A percentile compares a stretch with the other conserved stretches of the same genome.
Evolutionary conservation across 2,888 invertebrate species (phyloP).

Genomic region (Macaria liturata): DNA sequence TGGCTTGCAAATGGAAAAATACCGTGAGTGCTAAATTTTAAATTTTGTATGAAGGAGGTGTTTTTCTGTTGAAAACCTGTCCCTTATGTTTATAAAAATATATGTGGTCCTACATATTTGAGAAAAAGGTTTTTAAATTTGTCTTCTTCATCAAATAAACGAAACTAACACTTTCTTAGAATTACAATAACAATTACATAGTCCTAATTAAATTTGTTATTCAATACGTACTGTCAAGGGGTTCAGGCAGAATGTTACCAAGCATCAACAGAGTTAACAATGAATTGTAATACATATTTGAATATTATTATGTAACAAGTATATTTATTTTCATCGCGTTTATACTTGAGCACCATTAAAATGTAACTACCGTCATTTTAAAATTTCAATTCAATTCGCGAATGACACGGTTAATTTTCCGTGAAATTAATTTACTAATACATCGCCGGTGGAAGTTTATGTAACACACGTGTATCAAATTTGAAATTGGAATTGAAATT

Average conservation of each 20-base stretch:
- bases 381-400: conserved; percentile 31
- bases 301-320: conserved; percentile 1
- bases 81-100: no score
- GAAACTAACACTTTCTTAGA: no score
- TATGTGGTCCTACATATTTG: no score
- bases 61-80: no score
- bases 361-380: conserved; percentile 18
- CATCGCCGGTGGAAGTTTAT: conserved; percentile 12
- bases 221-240: conserved; percentile 18
- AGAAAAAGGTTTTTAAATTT: no score
- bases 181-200: no score
- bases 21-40: no score
- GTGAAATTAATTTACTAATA: conserved; percentile 57
- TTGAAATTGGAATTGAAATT: conserved; percentile 8
- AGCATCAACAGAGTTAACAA: conserved; percentile 7
- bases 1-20: no score
- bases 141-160: no score
- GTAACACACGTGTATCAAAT: background rate
- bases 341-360: conserved; percentile 6
- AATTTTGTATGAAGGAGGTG: no score
- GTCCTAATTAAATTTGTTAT: no score
- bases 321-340: conserved; percentile 9
- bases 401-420: conserved; percentile 46
- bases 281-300: conserved; percentile 15
- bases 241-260: conserved; percentile 7